Base-by-base conservation (phyloP, 2,888 invertebrate species). In the Megalurothrips usitatus region DNA sequence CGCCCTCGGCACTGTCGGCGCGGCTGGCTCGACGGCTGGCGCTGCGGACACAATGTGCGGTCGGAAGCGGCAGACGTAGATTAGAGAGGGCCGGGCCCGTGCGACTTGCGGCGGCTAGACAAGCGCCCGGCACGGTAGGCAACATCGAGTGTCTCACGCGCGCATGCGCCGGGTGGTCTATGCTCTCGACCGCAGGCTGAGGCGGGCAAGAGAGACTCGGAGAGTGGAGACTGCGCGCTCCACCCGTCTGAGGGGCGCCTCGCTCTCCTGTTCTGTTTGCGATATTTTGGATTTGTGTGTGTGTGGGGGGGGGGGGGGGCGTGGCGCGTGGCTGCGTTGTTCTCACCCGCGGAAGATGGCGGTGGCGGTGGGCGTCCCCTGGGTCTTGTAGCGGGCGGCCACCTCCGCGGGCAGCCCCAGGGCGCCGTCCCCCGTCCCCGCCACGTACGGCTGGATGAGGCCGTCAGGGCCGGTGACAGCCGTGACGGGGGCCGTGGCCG, bases 361-460 rank as follows among this genome's bases (percentile, higher is more conserved):
- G 26, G 81, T 34, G 49, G 28, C 49, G 58, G 81, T 83, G 81
- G 80, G 28, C 58, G 81, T 23, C 23, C 79, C 68, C 34, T 52
- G 80, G 34, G 82, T 83, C 78, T 83, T 83, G 79, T 83, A 84
- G 82, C 83, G 83, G 9, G 82, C 68, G 8, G 23, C 68, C 26
- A 75, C 68, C 68, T 75, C 68, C 26, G 68, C 68, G 68, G 68
- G 8, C 23, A 75, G 68, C 23, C 68, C 68, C 34, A 43, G 34
- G 2, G 34, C 34, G 34, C 34, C 34, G 34, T 6, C 34, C 34
- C 34, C 34, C 34, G 34, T 6, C 34, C 68, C 68, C 68, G 12
- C 43, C 19, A 85, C 80, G 80, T 83, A 83, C 0, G 85, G 85
- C 81, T 85, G 85, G 11, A 85, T 85, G 81, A 85, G 85, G n/a